phyloP scores from a whole-genome alignment of 2,888 invertebrate genomes.

The Achlya flavicornis region DNA sequence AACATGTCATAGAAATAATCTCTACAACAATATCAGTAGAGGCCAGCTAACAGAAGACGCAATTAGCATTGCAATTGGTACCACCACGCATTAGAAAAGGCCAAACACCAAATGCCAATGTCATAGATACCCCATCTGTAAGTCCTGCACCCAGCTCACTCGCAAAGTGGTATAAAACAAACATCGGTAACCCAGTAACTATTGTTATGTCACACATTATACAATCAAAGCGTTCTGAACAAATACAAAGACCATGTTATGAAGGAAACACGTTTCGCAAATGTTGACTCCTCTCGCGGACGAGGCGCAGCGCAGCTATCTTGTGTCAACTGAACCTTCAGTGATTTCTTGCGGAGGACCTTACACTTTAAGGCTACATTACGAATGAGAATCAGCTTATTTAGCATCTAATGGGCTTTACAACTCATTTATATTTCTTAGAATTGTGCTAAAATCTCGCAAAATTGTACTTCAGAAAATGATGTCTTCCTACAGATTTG shows the following conservation, averaged over 20 bases:
- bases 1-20: not conserved
- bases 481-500: too few relatives aligned
- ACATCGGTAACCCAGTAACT: not conserved
- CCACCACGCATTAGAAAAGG: not conserved
- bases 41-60: not conserved
- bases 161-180: not conserved
- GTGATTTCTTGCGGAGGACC: not conserved
- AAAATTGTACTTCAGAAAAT: too few relatives aligned
- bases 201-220: constrained; percentile 9
- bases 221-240: constrained; percentile 18
- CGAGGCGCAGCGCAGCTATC: not conserved
- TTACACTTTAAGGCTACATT: not conserved
- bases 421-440: too few relatives aligned
- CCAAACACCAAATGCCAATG: too few relatives aligned
- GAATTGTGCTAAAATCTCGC: too few relatives aligned
- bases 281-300: constrained; percentile 34
- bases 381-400: not conserved
- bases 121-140: not conserved
- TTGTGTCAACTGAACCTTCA: constrained; percentile 10
- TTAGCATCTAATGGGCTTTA: too few relatives aligned
- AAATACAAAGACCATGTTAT: constrained; percentile 23
- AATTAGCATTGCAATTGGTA: not conserved
- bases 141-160: not conserved
- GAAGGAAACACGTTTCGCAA: constrained; percentile 40
- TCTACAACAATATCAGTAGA: not conserved